Base-by-base conservation (phyloP, 2,113 vertebrate genomes). In the Poecile atricapillus region DNA sequence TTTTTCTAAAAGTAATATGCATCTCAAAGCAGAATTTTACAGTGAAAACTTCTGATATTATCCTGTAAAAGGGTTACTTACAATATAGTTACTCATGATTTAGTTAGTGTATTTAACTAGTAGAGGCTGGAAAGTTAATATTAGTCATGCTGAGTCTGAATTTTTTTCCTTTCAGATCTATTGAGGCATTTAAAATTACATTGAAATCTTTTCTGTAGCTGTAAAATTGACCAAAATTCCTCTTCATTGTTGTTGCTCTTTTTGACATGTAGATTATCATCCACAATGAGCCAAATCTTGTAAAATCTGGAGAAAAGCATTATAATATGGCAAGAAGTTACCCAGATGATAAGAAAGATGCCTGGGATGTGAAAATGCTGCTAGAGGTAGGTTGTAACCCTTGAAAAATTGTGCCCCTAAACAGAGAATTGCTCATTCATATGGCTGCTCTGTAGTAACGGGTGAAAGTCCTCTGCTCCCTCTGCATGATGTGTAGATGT, bases 301-400 rank as follows among this genome's bases (percentile, higher is more conserved):
- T 98, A 49, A 89, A 18, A 27, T 74, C 83, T 73, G 94, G 96
- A 19, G 47, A 85, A 95, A 96, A 71, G 64, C 99, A 99, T 91
- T 99, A 99, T 74, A 99, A 99, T 68, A 99, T 99, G 99, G 94
- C 98, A 46, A 98, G 93, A 93, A 98, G 98, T 92, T 98, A 98
- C 31, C 98, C 99, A 5, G 83, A 94, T 33, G 97, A 83, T 58
- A 97, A 97, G 33, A 98, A 98, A 83, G 98, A 98, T 78, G 99
- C 99, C 52, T 99, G 99, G 99, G 99, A 99, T 41, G 99, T 99
- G 86, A 99, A 99, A 97, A 98, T 80, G 91, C 98, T 99, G 73
- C 97, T 99, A 35, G 99, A 99, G 99, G 99, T 99, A 94, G 65
- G 98, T 86, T 70, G 64, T 73, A 69, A 65, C 56, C 43, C 20